phyloP scores from a whole-genome alignment of 2,797 vertebrate species.

The Hirundo rustica region DNA sequence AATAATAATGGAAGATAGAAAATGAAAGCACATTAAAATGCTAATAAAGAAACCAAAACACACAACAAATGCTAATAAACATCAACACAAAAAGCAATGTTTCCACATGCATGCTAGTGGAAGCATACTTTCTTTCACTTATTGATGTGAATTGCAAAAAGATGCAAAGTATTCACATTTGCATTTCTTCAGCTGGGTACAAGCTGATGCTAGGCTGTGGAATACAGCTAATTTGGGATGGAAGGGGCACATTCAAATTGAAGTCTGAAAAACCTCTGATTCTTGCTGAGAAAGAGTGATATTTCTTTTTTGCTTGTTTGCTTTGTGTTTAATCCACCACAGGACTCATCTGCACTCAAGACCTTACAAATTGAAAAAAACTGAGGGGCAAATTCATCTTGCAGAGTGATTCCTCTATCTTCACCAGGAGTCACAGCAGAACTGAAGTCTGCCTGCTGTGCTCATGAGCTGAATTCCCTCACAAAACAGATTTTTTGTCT shows the following conservation, averaged over 20 bases:
- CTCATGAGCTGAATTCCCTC: not conserved
- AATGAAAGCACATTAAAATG: not conserved
- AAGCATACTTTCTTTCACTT: not conserved
- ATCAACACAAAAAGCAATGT: not conserved
- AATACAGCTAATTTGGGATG: not conserved
- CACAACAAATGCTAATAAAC: not conserved
- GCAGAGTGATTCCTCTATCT: not conserved
- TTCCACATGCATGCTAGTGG: not conserved
- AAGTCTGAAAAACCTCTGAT: not conserved
- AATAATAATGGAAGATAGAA: not conserved
- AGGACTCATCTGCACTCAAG: not conserved
- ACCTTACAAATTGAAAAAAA: not conserved
- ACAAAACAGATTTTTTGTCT: conserved; percentile 31
- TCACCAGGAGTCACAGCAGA: not conserved
- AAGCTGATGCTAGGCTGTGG: not conserved
- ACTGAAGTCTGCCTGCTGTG: not conserved
- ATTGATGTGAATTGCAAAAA: not conserved
- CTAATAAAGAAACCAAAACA: not conserved
- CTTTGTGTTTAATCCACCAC: not conserved
- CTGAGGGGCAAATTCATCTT: not conserved
- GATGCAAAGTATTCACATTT: not conserved
- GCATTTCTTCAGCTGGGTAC: not conserved
- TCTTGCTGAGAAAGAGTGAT: not conserved
- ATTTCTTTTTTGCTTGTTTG: not conserved
- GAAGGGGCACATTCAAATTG: not conserved